Base-by-base conservation (phyloP, 2,888 invertebrate species). In the Xylota sylvarum region DNA sequence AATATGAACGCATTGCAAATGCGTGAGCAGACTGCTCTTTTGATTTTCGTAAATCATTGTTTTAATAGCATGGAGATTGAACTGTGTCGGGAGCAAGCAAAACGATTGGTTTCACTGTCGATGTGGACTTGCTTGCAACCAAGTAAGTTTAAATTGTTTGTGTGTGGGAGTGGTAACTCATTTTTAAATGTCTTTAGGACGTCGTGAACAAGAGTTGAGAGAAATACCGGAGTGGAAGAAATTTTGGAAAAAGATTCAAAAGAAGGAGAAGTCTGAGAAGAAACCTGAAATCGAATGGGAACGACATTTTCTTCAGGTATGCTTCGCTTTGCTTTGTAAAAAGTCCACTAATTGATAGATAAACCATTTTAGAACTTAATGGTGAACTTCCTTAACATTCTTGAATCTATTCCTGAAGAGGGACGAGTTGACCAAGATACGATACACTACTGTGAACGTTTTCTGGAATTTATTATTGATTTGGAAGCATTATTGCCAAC, bases 11-110 rank as follows among this genome's bases (percentile, higher is more conserved):
- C 87, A 2, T 46, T 79, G 2, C 80, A 89, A 62, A 92, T 95
- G 56, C 94, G 94, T 37, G 99, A 99, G 91, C 97, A 98, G 92
- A 98, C 97, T 0, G 95, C 97, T 0, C 92, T 99, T 60, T 94
- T 99, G 12, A 94, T 98, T 46, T 99, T 99, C 92, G 93, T 99
- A 2, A 98, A 98, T 92, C 98, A 99, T 91, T 98, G 98, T 91
- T 99, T 99, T 90, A 98, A 98, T 90, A 98, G 98, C 89, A 97
- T 99, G 96, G 99, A 99, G 93, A 97, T 98, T 70, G 96, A 96
- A 89, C 93, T 99, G 52, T 97, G 99, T 77, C 94, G 99, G 48
- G 97, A 98, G 89, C 98, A 98, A 93, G 97, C 97, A 9, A 97
- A 97, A 92, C 94, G 96, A 78, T 94, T 99, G 5, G 97, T 98